Evolutionary conservation across 1,140 invertebrate genomes (phyloP).

Genomic region (Drosophila nebulosa): DNA sequence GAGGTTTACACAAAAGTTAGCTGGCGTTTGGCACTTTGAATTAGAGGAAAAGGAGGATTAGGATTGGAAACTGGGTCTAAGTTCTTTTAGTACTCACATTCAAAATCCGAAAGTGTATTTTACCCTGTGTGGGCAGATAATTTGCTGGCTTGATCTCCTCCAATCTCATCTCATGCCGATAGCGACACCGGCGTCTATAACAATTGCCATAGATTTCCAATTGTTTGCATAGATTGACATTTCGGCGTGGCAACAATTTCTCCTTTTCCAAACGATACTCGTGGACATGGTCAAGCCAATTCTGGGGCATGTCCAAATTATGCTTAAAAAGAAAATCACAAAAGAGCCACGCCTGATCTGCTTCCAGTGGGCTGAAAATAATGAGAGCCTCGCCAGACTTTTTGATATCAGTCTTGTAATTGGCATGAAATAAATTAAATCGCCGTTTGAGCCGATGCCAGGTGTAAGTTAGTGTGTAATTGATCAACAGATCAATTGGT

Average conservation of each 20-base stretch:
- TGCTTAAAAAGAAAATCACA: constrained; percentile 38
- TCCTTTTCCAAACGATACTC: not conserved
- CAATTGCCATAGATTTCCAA: constrained; percentile 33
- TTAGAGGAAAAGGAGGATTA: not conserved
- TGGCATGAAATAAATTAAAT: constrained; percentile 29
- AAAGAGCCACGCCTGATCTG: constrained; percentile 19
- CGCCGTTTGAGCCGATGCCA: constrained; percentile 40
- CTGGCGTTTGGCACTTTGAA: constrained; percentile 1
- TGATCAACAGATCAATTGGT: constrained; percentile 22
- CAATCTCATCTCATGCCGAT: constrained; percentile 27
- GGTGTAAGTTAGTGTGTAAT: constrained; percentile 8
- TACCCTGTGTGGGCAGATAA: not conserved
- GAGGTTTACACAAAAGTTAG: not conserved
- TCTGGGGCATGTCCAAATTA: not conserved
- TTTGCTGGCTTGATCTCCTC: not conserved
- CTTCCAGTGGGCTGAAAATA: not conserved
- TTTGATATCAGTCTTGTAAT: not conserved
- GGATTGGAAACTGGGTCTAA: not conserved
- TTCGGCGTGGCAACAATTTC: not conserved
- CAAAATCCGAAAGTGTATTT: constrained; percentile 33
- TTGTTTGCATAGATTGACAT: constrained; percentile 18
- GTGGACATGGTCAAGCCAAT: not conserved
- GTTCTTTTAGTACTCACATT: constrained; percentile 18
- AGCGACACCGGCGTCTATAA: constrained; percentile 8
- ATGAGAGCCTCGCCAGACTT: not conserved